A percentile compares a stretch with the other conserved stretches of the same genome.
These are phyloP conservation scores for Philereme vetulata DNA, from an alignment of 2,888 invertebrate genomes.

Conservation along the genomic window DNA sequence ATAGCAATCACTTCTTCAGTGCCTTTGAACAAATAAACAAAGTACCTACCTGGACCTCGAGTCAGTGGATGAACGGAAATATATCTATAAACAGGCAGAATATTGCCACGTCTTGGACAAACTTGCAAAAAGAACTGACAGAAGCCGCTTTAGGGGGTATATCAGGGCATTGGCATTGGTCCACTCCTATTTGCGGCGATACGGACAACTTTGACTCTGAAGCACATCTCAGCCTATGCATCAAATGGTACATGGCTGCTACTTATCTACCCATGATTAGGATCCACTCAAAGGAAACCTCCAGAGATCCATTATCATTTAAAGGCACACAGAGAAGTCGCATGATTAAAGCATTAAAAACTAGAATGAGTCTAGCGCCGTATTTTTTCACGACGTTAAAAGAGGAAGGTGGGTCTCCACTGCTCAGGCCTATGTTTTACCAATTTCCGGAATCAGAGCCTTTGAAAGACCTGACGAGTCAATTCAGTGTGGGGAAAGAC, in stretches of 20 bases:
- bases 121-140: constrained; percentile 76
- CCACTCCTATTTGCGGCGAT: constrained; percentile 84
- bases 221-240: constrained; percentile 79
- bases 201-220: constrained; percentile 63
- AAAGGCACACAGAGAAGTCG: constrained; percentile 64
- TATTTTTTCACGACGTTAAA: constrained; percentile 83
- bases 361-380: constrained; percentile 80
- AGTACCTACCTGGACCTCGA: constrained; percentile 55
- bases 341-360: constrained; percentile 71
- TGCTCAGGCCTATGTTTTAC: constrained; percentile 86
- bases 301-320: constrained; percentile 76
- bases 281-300: constrained; percentile 68
- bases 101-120: constrained; percentile 83
- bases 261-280: constrained; percentile 85
- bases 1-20: constrained; percentile 76
- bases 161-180: constrained; percentile 77
- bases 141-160: constrained; percentile 77
- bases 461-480: constrained; percentile 75
- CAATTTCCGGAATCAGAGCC: constrained; percentile 78
- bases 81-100: constrained; percentile 74
- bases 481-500: constrained; percentile 85
- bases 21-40: constrained; percentile 53
- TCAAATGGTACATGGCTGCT: constrained; percentile 88
- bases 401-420: constrained; percentile 64
- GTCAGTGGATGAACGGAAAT: constrained; percentile 63